phyloP scores from a whole-genome alignment of 2,888 invertebrate genomes.

The Bellardia pandia region DNA sequence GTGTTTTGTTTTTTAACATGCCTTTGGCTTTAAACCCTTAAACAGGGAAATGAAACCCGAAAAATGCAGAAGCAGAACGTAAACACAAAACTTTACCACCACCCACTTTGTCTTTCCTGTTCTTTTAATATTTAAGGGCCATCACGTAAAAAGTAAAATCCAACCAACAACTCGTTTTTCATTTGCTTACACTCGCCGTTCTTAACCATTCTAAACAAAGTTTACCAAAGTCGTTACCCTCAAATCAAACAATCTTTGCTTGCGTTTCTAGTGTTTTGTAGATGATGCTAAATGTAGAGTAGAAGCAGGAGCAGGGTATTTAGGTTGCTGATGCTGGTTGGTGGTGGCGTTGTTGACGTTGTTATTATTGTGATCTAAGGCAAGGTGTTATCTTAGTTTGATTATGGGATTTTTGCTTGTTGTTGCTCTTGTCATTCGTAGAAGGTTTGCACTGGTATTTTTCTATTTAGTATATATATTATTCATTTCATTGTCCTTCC shows the following conservation, averaged over 20 bases:
- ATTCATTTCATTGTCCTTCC: slow-evolving; percentile 54
- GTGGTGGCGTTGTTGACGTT: background rate
- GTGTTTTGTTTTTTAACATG: background rate
- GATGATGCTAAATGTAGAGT: too few species aligned
- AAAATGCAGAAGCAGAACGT: background rate
- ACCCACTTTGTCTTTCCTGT: slow-evolving; percentile 41
- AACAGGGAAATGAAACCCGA: slow-evolving; percentile 29
- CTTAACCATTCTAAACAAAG: slow-evolving; percentile 35
- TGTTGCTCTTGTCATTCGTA: slow-evolving; percentile 8
- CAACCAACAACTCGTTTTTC: slow-evolving; percentile 60
- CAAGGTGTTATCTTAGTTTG: slow-evolving; percentile 54
- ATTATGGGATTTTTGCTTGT: slow-evolving; percentile 36
- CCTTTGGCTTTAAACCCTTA: slow-evolving; percentile 19
- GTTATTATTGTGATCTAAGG: slow-evolving; percentile 19
- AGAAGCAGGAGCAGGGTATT: too few species aligned
- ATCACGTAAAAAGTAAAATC: slow-evolving; percentile 31
- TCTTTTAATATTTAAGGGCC: slow-evolving; percentile 24
- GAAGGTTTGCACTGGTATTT: slow-evolving; percentile 42
- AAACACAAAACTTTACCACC: slow-evolving; percentile 24
- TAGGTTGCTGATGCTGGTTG: too few species aligned
- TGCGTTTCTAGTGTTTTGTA: slow-evolving; percentile 6
- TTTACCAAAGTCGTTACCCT: slow-evolving; percentile 25
- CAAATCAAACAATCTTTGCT: slow-evolving; percentile 34
- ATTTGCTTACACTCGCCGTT: slow-evolving; percentile 46
- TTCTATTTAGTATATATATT: slow-evolving; percentile 11